Conservation (phyloP, 2,888 invertebrate genomes). For the Steromphala cineraria region DNA sequence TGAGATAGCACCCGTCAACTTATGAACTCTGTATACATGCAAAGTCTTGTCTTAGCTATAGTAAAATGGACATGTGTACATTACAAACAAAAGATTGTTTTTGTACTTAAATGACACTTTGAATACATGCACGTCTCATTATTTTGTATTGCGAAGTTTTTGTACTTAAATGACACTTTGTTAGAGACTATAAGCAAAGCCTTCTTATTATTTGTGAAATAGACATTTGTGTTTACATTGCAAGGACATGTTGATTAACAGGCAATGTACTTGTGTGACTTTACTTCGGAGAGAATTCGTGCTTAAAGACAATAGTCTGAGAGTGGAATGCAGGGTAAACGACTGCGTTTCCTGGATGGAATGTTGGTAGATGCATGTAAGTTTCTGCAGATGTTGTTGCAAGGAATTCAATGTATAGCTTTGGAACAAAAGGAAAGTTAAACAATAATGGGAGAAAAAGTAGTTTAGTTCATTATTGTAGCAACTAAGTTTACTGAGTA, state of each 20-base stretch:
- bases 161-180: too few relatives aligned
- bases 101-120: background rate
- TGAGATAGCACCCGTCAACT: background rate
- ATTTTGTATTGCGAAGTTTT: too few relatives aligned
- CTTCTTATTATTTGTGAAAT: background rate
- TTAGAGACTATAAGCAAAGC: too few relatives aligned
- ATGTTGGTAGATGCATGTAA: background rate
- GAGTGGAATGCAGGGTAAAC: background rate
- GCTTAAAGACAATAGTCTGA: background rate
- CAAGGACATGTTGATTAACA: background rate
- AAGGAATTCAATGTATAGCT: too few relatives aligned
- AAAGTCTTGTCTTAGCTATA: background rate
- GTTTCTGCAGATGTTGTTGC: too few relatives aligned
- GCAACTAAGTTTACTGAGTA: too few relatives aligned
- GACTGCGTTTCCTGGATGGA: background rate
- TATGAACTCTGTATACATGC: conserved; percentile 8
- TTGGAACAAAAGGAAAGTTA: too few relatives aligned
- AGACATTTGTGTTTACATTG: background rate
- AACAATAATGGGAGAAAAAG: too few relatives aligned
- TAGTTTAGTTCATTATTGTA: too few relatives aligned
- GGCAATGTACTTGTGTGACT: background rate
- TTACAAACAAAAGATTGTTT: background rate
- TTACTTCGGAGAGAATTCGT: background rate
- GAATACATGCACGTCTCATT: background rate
- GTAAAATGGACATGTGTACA: background rate